Evolutionary conservation across 2,113 vertebrate species (phyloP).

Genomic region (Antidorcas marsupialis): DNA sequence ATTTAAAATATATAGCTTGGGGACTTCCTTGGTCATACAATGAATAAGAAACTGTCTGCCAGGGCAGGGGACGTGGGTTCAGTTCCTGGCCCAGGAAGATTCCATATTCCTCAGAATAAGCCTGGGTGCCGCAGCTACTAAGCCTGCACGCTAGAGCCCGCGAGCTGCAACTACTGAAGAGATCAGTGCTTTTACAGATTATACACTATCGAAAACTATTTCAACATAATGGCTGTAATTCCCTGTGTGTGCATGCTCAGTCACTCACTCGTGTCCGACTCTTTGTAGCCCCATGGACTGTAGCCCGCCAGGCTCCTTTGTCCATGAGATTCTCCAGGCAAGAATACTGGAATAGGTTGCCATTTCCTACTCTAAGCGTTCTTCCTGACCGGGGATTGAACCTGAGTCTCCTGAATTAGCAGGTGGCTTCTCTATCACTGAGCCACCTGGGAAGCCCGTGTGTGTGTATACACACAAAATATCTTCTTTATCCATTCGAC

Average conservation of each 20-base stretch:
- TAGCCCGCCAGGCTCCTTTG: neutral
- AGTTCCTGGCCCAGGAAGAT: neutral
- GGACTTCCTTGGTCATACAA: neutral
- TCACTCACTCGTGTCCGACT: fast-evolving
- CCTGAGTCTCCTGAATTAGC: neutral
- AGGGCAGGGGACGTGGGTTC: neutral
- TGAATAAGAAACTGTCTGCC: neutral
- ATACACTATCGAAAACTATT: neutral
- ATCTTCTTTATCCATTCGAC: neutral
- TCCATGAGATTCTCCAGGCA: neutral
- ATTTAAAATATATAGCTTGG: neutral
- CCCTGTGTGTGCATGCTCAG: neutral
- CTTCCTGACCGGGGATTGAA: neutral
- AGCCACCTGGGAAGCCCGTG: neutral
- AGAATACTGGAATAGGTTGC: neutral
- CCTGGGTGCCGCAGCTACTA: neutral
- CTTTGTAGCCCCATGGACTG: neutral
- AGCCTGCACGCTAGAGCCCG: fast-evolving
- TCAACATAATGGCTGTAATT: neutral
- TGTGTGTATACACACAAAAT: neutral
- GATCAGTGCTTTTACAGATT: neutral
- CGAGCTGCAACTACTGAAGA: fast-evolving
- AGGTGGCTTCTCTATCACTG: neutral
- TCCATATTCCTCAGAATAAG: neutral
- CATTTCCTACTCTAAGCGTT: neutral